A percentile compares a stretch with the other conserved stretches of the same genome.
phyloP scores from a whole-genome alignment of 2,797 vertebrate genomes.

The Chiroxiphia lanceolata region DNA sequence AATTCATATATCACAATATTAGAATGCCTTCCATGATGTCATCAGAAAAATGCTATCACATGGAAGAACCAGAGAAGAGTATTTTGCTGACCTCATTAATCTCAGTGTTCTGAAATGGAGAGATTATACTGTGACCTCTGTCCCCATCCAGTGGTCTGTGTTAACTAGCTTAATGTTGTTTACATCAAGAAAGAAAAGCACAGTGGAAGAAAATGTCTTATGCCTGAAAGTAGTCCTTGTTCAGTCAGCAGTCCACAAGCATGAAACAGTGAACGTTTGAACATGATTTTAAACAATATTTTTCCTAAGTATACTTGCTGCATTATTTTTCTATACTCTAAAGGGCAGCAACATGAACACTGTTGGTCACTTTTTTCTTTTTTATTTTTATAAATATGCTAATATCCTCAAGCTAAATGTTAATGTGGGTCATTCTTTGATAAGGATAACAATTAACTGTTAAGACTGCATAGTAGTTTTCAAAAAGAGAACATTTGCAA shows the following conservation, averaged over 20 bases:
- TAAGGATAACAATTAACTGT: slow-evolving; percentile 81
- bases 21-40: slow-evolving; percentile 68
- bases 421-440: slow-evolving; percentile 81
- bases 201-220: slow-evolving; percentile 40
- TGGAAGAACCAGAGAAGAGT: slow-evolving; percentile 34
- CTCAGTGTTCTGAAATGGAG: slow-evolving; percentile 60
- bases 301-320: slow-evolving; percentile 16
- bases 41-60: slow-evolving; percentile 56
- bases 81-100: slow-evolving; percentile 69
- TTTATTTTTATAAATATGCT: slow-evolving; percentile 77
- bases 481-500: slow-evolving; percentile 74
- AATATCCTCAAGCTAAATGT: slow-evolving; percentile 77
- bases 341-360: slow-evolving; percentile 58
- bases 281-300: slow-evolving; percentile 15
- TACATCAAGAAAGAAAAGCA: slow-evolving; percentile 56
- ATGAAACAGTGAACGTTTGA: slow-evolving; percentile 18
- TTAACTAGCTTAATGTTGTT: slow-evolving; percentile 72
- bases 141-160: slow-evolving; percentile 53
- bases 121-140: slow-evolving; percentile 61
- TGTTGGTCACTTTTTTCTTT: slow-evolving; percentile 44
- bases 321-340: slow-evolving; percentile 16
- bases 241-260: slow-evolving; percentile 33
- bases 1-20: slow-evolving; percentile 71
- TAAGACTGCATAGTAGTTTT: slow-evolving; percentile 72
- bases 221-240: slow-evolving; percentile 46